phyloP scores from a whole-genome alignment of 2,113 vertebrate species.

The Theristicus caerulescens region DNA sequence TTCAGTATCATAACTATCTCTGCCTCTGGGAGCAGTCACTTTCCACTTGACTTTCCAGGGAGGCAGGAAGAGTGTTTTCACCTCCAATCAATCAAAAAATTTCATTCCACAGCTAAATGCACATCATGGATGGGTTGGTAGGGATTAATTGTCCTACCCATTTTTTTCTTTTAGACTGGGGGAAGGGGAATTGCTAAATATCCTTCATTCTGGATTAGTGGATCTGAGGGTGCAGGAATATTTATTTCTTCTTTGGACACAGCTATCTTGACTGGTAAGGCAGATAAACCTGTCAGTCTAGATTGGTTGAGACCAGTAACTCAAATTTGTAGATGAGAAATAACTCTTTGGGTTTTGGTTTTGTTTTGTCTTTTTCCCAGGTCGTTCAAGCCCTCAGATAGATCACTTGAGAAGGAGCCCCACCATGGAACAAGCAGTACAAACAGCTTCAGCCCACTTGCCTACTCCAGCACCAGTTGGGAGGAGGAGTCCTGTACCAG shows the following conservation, averaged over 20 bases:
- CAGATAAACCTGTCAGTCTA: slow-evolving; percentile 28
- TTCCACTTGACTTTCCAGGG: background rate
- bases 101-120: background rate
- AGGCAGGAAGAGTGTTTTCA: background rate
- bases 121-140: background rate
- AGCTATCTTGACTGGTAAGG: background rate
- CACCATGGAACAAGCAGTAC: slow-evolving; percentile 82
- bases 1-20: background rate
- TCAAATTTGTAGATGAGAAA: background rate
- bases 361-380: slow-evolving; percentile 67
- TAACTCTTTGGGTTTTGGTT: slow-evolving; percentile 6
- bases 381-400: slow-evolving; percentile 82
- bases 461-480: slow-evolving; percentile 77
- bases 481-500: slow-evolving; percentile 81
- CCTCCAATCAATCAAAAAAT: background rate
- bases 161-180: background rate
- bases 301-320: slow-evolving; percentile 16
- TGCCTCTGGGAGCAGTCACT: background rate
- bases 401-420: slow-evolving; percentile 85
- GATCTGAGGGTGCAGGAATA: slow-evolving; percentile 36
- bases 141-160: background rate
- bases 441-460: slow-evolving; percentile 79
- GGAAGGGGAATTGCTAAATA: slow-evolving; percentile 20
- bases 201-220: slow-evolving; percentile 43
- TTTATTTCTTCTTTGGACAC: background rate